phyloP scores from a whole-genome alignment of 2,113 vertebrate species.

The Promerops cafer region DNA sequence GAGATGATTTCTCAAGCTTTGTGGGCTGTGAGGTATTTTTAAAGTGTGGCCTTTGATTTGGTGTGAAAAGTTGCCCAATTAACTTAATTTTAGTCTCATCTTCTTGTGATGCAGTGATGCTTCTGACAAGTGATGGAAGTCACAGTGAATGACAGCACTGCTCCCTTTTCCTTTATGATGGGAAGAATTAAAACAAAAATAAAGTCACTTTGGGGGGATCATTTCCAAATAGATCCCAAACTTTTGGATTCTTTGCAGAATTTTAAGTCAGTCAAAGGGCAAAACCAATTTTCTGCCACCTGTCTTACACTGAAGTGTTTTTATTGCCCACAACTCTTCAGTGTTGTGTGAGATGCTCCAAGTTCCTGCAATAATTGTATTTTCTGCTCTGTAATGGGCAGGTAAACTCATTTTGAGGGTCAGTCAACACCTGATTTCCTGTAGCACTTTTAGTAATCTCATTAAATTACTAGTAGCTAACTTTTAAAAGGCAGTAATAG shows the following conservation, averaged over 20 bases:
- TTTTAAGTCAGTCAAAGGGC: neutral
- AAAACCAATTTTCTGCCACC: neutral
- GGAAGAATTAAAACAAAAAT: neutral
- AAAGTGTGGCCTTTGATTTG: neutral
- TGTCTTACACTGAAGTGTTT: neutral
- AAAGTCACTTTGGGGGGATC: neutral
- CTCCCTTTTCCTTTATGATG: neutral
- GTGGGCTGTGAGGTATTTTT: neutral
- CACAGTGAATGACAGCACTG: neutral
- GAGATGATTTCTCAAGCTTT: neutral
- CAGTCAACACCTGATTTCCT: slow-evolving; percentile 36
- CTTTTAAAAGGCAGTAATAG: neutral
- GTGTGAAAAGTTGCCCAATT: neutral
- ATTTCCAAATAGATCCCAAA: neutral
- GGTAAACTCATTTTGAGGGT: slow-evolving; percentile 47
- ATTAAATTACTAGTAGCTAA: neutral
- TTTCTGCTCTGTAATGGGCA: neutral
- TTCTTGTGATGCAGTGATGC: neutral
- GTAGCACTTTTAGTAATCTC: neutral
- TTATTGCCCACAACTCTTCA: neutral
- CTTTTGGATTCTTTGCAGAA: neutral
- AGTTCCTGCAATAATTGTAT: slow-evolving; percentile 14
- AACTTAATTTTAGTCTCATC: neutral
- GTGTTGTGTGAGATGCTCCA: neutral
- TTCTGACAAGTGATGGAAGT: neutral